Evolutionary conservation across 2,888 invertebrate genomes (phyloP), one percentile per base, ranked within the genome.

Genomic region (Platycheirus albimanus): DNA sequence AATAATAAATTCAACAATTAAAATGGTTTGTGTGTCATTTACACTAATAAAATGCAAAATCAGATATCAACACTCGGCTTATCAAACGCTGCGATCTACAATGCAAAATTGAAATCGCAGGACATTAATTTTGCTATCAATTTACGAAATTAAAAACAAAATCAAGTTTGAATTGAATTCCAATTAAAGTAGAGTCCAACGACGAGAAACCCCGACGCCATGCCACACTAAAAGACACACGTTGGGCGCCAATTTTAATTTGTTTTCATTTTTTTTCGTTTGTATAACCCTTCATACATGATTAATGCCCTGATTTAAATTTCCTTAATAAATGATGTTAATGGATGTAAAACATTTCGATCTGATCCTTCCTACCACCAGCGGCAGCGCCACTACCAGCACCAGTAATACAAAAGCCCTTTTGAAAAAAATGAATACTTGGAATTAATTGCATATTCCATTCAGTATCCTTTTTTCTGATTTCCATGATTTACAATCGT

Each of bases 271-370:
- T 56, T 43, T 28, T 11, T 3, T n/a, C 38, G 13, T 43, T 75
- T 33, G 33, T 15, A n/a, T 19, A 33, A 1, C 45, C 30, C 36
- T 1, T 49, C 6, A 17, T 45, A 36, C 43, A 63, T 19, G 63
- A 49, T 28, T 19, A 7, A 24, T 54, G 28, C 20, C 49, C 11
- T 61, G 47, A 61, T 67, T 66, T 61, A 43, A 33, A 63, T 24
- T 43, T 13, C 69, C 69, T n/a, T n/a, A n/a, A n/a, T n/a, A n/a
- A n/a, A n/a, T 51, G 15, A 58, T 56, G 17, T 58, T 64, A 70
- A 70, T 66, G 66, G 66, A 61, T 58, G 80, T 52, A 76, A 81
- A 76, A 71, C 64, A 75, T 66, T 64, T 47, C 33, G 4, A 71
- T 52, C 36, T 13, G 63, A 36, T 20, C n/a, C 17, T 33, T 4